Conservation (phyloP, 2,888 invertebrate genomes). For the Liopterus haemorrhoidalis region DNA sequence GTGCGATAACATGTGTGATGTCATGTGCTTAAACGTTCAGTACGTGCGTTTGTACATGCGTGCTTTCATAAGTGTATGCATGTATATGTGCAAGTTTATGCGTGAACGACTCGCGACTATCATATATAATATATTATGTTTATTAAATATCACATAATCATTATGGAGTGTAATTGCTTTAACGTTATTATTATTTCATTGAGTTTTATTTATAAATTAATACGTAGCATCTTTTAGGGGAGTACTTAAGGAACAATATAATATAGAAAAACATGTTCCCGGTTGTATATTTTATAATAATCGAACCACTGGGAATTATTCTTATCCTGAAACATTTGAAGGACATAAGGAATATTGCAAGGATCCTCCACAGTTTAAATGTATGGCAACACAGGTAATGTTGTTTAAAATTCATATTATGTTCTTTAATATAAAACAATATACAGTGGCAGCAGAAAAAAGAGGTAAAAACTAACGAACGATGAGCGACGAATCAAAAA, state of each 20-base stretch:
- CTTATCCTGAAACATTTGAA: constrained; percentile 1
- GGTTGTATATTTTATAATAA: constrained; percentile 21
- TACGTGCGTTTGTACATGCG: too few species aligned
- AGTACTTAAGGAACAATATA: constrained; percentile 26
- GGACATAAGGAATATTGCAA: constrained; percentile 13
- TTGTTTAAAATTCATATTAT: background rate
- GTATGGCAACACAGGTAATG: constrained; percentile 23
- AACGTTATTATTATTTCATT: too few species aligned
- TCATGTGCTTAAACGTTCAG: too few species aligned
- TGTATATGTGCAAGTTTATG: too few species aligned
- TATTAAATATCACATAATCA: too few species aligned
- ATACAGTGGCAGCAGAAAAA: background rate
- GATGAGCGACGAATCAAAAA: too few species aligned
- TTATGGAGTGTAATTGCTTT: too few species aligned
- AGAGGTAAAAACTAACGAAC: too few species aligned
- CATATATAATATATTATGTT: too few species aligned
- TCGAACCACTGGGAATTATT: background rate
- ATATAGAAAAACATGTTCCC: constrained; percentile 23
- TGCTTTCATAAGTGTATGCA: too few species aligned
- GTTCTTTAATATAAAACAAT: background rate
- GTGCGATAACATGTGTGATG: too few species aligned
- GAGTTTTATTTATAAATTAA: background rate
- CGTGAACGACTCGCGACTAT: too few species aligned
- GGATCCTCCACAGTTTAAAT: constrained; percentile 21
- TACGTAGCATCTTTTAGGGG: constrained; percentile 14